Conservation (phyloP, 2,888 invertebrate species). For the Drosophila hawaiiensis region DNA sequence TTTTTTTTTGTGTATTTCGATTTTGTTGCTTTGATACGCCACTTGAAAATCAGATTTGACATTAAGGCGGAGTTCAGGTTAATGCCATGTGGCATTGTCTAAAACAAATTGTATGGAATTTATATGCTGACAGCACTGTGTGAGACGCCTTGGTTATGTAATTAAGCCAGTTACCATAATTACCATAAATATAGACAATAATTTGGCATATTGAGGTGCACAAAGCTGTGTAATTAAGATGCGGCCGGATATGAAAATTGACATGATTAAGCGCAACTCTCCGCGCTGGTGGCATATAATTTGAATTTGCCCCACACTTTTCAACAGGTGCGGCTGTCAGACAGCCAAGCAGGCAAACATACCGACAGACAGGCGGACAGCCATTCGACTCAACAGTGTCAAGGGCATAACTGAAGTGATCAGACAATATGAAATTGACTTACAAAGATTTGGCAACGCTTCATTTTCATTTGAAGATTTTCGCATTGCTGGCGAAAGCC, state of each 20-base stretch:
- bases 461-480: constrained; percentile 16
- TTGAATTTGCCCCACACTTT: constrained; percentile 28
- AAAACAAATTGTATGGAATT: constrained; percentile 49
- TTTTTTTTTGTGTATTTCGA: background rate
- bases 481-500: constrained; percentile 43
- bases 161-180: constrained; percentile 74
- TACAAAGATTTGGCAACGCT: constrained; percentile 27
- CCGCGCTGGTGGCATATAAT: constrained; percentile 50
- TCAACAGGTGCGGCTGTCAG: constrained; percentile 44
- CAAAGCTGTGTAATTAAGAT: constrained; percentile 57
- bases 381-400: constrained; percentile 31
- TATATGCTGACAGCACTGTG: constrained; percentile 20
- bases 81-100: constrained; percentile 55
- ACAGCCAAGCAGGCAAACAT: background rate
- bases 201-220: constrained; percentile 56
- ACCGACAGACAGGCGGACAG: background rate
- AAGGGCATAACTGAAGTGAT: constrained; percentile 40
- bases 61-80: constrained; percentile 62
- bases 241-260: constrained; percentile 69
- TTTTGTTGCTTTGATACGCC: constrained; percentile 22
- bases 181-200: constrained; percentile 68
- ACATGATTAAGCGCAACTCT: constrained; percentile 48
- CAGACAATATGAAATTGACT: constrained; percentile 38
- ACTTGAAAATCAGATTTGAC: constrained; percentile 62
- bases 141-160: constrained; percentile 51